These are phyloP conservation scores for Drosophila phalerata DNA, from an alignment of 2,888 invertebrate species.

Conservation along the genomic window DNA sequence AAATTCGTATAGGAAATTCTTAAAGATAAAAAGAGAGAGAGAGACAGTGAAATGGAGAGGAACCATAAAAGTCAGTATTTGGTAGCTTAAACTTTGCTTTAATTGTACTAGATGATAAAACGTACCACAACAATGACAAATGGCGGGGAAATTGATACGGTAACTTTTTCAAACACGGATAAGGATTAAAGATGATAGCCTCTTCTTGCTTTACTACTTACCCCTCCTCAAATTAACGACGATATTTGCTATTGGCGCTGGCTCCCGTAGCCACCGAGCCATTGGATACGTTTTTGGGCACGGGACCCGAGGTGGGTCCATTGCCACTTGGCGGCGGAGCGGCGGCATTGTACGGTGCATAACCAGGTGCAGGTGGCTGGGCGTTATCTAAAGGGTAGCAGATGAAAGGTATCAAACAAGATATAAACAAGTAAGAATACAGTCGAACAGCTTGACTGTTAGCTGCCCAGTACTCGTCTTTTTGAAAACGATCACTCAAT, in stretches of 20 bases:
- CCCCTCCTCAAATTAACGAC: constrained; percentile 62
- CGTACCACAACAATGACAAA: constrained; percentile 43
- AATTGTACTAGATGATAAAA: constrained; percentile 25
- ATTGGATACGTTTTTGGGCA: constrained; percentile 66
- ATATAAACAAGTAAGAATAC: not conserved
- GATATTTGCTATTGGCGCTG: constrained; percentile 74
- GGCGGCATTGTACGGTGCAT: constrained; percentile 68
- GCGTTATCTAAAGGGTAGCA: constrained; percentile 54
- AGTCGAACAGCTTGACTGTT: too few species aligned
- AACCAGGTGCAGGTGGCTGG: constrained; percentile 64
- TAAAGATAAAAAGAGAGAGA: constrained; percentile 14
- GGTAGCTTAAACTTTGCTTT: constrained; percentile 51
- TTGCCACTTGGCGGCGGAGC: constrained; percentile 64
- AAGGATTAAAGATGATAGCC: constrained; percentile 1
- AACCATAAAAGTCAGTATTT: constrained; percentile 34
- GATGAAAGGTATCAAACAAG: not conserved
- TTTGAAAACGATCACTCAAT: too few species aligned
- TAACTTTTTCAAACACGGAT: not conserved
- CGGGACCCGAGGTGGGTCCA: constrained; percentile 52
- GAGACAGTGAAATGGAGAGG: not conserved
- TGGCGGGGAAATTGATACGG: constrained; percentile 12
- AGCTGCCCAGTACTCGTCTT: too few species aligned
- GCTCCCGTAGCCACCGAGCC: constrained; percentile 65
- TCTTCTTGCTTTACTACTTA: constrained; percentile 45
- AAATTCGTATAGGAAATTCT: not conserved